Evolutionary conservation across 2,888 invertebrate species (phyloP), one percentile per base, ranked within the genome.

Genomic region (Iselma pallidipennis): DNA sequence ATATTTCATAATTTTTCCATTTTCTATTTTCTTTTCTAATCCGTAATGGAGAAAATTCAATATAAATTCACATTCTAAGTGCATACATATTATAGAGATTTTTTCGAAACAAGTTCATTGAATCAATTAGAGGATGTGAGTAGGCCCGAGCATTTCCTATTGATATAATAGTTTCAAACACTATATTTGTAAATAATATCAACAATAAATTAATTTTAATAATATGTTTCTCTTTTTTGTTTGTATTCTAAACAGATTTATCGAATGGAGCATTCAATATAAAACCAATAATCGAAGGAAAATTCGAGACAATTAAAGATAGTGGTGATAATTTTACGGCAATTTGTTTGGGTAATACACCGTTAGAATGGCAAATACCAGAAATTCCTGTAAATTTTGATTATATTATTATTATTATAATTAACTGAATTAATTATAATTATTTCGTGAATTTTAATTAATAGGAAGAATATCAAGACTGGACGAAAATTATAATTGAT

Each of bases 291-390:
- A 63, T 63, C 21, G 29, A 52, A 4, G 28, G 48, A 0, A 52
- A 63, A 33, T 59, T 49, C 9, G 63, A 59, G 21, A 63, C 59
- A 14, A 59, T 63, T 29, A 42, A 56, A n/a, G 48, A 50, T 19
- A 19, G 2, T 0, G 73, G 75, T 51, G 69, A 71, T 0, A 80
- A 81, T 66, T 80, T 80, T 49, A 81, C 80, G 2, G 65, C 85
- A 52, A 74, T 76, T n/a, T 86, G 86, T 67, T 81, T 83, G 68
- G 82, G 82, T 29, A 78, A 75, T 10, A 74, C 76, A 42, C 80
- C 82, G 0, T 69, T 85, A 14, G 74, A 68, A 19, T 85, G 85
- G 85, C 70, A 55, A 48, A 59, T 56, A 28, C 75, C 76, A 6
- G 23, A 59, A 50, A 54, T 68, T 28, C 28, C 31, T 45, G 69